These are phyloP conservation scores for Bufo gargarizans DNA, from an alignment of 2,113 vertebrate species.

Conservation along the genomic window DNA sequence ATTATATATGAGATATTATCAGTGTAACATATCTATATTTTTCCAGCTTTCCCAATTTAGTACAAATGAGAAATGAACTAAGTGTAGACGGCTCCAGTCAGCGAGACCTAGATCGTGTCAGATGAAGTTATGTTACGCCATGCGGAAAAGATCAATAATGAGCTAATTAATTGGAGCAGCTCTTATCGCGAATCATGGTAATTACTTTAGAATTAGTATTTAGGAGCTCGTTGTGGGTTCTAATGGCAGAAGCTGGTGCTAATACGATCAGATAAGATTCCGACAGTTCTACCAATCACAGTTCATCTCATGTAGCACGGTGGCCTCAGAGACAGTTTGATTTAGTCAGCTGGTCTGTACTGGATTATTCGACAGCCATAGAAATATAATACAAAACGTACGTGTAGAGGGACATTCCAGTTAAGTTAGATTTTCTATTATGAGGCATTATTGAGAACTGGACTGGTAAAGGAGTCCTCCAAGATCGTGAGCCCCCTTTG, in stretches of 20 bases:
- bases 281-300: neutral
- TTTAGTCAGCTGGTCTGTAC: no score
- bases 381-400: no score
- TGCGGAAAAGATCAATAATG: slow-evolving; percentile 31
- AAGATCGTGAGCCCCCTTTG: no score
- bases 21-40: neutral
- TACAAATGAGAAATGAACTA: neutral
- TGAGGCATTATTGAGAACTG: no score
- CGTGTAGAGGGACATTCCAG: no score
- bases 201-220: neutral
- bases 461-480: no score
- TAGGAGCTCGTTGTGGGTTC: neutral
- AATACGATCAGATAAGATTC: neutral
- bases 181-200: neutral
- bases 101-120: neutral
- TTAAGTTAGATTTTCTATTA: no score
- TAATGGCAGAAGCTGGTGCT: neutral
- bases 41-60: neutral
- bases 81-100: neutral
- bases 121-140: neutral
- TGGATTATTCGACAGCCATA: no score
- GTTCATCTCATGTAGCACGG: neutral
- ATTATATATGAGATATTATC: neutral
- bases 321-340: neutral
- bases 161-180: slow-evolving; percentile 16